These are phyloP conservation scores for Periparus ater DNA, from an alignment of 2,797 vertebrate species.

Conservation along the genomic window DNA sequence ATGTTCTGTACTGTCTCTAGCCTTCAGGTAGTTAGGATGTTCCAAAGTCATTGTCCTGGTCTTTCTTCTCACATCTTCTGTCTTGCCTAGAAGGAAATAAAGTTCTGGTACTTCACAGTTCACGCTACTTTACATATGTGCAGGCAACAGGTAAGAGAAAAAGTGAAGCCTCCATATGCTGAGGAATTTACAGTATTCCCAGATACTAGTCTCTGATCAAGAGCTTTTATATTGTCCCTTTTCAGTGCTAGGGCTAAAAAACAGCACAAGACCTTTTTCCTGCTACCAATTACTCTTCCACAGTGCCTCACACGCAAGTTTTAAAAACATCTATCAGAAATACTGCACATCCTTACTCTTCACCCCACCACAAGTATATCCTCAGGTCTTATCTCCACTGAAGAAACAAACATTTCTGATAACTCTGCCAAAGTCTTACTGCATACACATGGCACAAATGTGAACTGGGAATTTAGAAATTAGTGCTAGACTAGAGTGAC, in stretches of 20 bases:
- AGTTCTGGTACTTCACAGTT: neutral
- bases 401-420: neutral
- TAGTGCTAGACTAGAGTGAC: neutral
- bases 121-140: neutral
- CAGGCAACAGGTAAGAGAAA: neutral
- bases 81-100: neutral
- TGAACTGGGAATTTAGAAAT: neutral
- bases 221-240: neutral
- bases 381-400: neutral
- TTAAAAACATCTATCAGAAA: neutral
- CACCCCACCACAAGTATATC: neutral
- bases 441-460: neutral
- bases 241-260: neutral
- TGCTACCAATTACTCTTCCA: neutral
- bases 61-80: neutral
- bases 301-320: neutral
- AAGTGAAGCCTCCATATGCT: neutral
- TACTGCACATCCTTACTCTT: neutral
- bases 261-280: neutral
- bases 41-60: neutral
- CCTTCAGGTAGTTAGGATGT: neutral
- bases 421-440: neutral
- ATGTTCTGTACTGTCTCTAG: neutral
- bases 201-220: neutral
- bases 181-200: neutral